These are phyloP conservation scores for Sciurus carolinensis DNA, from an alignment of 2,797 vertebrate species.

Conservation along the genomic window DNA sequence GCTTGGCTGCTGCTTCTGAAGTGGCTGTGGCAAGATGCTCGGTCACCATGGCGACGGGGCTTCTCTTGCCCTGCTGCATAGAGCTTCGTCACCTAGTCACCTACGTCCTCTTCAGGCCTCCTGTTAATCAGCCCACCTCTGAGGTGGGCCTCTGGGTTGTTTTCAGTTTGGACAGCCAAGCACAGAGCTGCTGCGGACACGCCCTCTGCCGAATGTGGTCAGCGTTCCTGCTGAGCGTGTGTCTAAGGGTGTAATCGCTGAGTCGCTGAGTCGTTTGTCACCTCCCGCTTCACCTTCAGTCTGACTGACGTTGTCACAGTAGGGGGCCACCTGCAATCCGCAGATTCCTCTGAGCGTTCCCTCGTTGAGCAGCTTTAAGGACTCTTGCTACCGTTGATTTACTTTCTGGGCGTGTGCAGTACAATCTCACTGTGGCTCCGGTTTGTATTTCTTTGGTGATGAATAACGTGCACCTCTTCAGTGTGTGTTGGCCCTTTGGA, in stretches of 20 bases:
- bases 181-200: neutral
- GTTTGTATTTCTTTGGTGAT: neutral
- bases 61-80: neutral
- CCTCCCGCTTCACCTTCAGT: neutral
- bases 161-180: neutral
- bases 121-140: neutral
- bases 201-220: neutral
- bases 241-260: neutral
- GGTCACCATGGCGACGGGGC: rapidly evolving
- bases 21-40: neutral
- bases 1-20: neutral
- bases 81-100: neutral
- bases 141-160: neutral
- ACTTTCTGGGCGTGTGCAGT: neutral
- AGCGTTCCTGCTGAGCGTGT: neutral
- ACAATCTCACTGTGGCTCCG: neutral
- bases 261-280: neutral
- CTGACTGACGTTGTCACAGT: neutral
- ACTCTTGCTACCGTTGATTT: neutral
- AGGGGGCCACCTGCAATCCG: neutral
- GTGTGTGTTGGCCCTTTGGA: neutral
- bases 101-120: neutral
- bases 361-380: neutral
- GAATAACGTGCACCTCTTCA: neutral
- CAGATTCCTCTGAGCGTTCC: no score